A percentile compares a stretch with the other conserved stretches of the same genome.
Evolutionary conservation across 2,113 vertebrate genomes (phyloP).

Genomic region (Colaptes auratus): DNA sequence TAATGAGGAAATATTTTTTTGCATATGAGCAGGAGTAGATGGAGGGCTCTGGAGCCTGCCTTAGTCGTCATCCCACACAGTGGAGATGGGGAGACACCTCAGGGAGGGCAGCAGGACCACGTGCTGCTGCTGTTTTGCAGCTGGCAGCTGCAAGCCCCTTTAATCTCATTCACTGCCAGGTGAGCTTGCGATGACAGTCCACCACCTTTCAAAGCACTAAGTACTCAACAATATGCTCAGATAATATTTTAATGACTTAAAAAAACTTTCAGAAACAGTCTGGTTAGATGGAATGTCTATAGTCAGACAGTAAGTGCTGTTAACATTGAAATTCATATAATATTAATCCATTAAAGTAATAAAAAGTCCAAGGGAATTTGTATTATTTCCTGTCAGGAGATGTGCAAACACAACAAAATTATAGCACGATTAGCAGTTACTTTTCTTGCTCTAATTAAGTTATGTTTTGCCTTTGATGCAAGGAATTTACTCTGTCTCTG

Average conservation of each 20-base stretch:
- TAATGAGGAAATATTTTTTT: not conserved
- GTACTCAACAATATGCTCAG: not conserved
- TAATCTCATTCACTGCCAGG: not conserved
- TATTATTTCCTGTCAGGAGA: not conserved
- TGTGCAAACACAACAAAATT: not conserved
- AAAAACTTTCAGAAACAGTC: not conserved
- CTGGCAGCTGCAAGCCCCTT: not conserved
- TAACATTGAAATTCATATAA: not conserved
- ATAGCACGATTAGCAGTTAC: not conserved
- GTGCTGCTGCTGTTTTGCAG: not conserved
- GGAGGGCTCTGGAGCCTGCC: not conserved
- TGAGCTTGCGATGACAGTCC: not conserved
- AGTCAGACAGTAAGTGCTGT: not conserved
- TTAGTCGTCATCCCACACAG: accelerated
- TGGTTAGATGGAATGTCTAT: not conserved
- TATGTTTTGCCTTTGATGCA: not conserved
- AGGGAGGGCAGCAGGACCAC: accelerated
- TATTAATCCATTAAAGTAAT: not conserved
- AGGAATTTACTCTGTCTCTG: not conserved
- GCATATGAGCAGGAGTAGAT: accelerated
- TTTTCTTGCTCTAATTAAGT: not conserved
- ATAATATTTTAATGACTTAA: constrained; percentile 19
- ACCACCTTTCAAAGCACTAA: not conserved
- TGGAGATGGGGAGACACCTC: not conserved
- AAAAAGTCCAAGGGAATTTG: not conserved